A percentile compares a stretch with the other conserved stretches of the same genome.
Conservation (phyloP, 37 sponge, comb jelly and placozoan genomes). For the Diacarnus erythraeanus region DNA sequence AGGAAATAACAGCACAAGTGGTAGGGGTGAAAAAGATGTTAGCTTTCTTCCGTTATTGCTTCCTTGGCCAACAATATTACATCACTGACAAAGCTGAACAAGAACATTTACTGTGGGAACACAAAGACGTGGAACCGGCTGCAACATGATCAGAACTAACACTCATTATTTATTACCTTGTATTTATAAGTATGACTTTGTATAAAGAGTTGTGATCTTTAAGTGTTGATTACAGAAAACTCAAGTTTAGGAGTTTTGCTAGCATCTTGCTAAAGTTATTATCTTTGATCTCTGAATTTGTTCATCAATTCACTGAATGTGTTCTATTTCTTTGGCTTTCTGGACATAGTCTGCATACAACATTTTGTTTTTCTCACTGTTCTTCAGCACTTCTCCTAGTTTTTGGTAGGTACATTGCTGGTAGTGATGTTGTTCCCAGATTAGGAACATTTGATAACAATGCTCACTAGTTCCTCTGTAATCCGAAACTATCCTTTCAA, state of each 20-base stretch:
- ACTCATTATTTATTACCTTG: not conserved
- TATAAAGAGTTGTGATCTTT: not conserved
- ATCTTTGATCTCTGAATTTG: too few relatives aligned
- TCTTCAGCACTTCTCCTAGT: slow-evolving; percentile 30
- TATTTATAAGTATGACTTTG: not conserved
- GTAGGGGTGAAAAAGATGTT: slow-evolving; percentile 75
- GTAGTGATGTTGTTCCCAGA: not conserved
- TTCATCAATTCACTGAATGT: too few relatives aligned
- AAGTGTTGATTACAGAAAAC: too few relatives aligned
- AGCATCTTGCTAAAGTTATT: too few relatives aligned
- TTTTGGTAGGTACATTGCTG: slow-evolving; percentile 9
- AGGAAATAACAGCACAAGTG: slow-evolving; percentile 90
- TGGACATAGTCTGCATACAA: slow-evolving; percentile 17
- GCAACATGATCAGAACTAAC: not conserved
- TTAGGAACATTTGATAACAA: slow-evolving; percentile 46
- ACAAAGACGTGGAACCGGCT: slow-evolving; percentile 24
- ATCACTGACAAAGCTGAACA: slow-evolving; percentile 57
- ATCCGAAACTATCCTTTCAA: slow-evolving; percentile 30
- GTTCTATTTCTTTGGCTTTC: slow-evolving; percentile 9
- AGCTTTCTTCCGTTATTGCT: slow-evolving; percentile 90
- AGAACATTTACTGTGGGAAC: slow-evolving; percentile 76
- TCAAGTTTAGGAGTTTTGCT: too few relatives aligned
- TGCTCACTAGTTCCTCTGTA: slow-evolving; percentile 28
- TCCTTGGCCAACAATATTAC: slow-evolving; percentile 75
- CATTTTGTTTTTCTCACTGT: slow-evolving; percentile 28